phyloP scores from a whole-genome alignment of 1,140 invertebrate species.

The Dinoponera quadriceps region DNA sequence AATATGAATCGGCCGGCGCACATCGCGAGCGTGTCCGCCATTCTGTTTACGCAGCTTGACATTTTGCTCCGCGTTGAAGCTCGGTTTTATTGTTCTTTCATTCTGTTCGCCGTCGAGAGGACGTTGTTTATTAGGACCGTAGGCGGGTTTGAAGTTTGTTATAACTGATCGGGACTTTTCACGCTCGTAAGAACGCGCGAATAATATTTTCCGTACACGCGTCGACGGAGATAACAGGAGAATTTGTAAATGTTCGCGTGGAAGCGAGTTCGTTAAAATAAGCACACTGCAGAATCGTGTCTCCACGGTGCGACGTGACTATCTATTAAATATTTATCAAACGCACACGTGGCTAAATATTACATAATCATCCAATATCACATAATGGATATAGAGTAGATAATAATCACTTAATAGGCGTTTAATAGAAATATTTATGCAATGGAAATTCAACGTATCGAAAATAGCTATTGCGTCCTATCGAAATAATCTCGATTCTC shows the following conservation, averaged over 20 bases:
- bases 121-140: conserved; percentile 20
- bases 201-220: no score
- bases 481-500: no score
- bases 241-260: not conserved
- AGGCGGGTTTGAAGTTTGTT: not conserved
- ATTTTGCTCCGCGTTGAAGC: conserved; percentile 33
- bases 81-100: conserved; percentile 7
- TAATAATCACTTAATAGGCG: no score
- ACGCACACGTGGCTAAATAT: no score
- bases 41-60: conserved; percentile 43
- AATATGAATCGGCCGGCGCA: conserved; percentile 27
- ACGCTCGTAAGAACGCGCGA: not conserved
- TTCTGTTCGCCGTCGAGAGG: conserved; percentile 2
- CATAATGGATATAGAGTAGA: no score
- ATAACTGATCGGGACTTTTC: not conserved
- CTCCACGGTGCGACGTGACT: no score
- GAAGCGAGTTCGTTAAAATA: not conserved
- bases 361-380: no score
- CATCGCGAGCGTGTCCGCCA: not conserved
- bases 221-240: no score
- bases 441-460: no score
- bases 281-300: not conserved
- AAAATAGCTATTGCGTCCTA: no score
- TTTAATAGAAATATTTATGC: no score
- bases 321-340: no score